These are phyloP conservation scores for Threskiornis aethiopicus DNA, from an alignment of 2,797 vertebrate genomes.

Conservation along the genomic window DNA sequence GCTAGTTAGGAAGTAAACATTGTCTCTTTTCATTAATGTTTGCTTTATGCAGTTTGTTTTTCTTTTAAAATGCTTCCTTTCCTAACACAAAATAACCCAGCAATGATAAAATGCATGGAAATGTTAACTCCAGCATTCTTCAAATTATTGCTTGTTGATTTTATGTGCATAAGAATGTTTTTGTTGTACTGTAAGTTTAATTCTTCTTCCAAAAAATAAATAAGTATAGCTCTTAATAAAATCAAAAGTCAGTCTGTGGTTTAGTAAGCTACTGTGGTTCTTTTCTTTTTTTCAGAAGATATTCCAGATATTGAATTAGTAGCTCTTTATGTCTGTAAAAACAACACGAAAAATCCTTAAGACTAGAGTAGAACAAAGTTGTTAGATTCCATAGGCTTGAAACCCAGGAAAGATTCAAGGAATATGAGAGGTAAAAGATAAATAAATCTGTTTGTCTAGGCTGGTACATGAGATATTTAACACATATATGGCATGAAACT, in stretches of 20 bases:
- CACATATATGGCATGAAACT: neutral
- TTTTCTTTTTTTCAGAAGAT: neutral
- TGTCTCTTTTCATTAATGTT: neutral
- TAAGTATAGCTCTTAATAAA: neutral
- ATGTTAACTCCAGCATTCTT: neutral
- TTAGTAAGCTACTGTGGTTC: neutral
- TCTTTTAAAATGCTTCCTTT: neutral
- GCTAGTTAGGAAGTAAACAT: neutral
- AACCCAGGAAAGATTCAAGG: neutral
- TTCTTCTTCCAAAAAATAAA: neutral
- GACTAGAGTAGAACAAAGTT: neutral
- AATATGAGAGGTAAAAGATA: neutral
- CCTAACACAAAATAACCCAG: neutral
- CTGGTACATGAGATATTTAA: neutral
- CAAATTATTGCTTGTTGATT: neutral
- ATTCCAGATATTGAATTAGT: neutral
- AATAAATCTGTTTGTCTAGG: neutral
- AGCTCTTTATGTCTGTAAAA: neutral
- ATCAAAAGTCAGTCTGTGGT: neutral
- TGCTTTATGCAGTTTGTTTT: neutral
- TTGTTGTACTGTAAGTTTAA: neutral
- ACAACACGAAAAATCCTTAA: neutral
- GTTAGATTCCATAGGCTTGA: neutral
- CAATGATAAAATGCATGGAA: neutral
- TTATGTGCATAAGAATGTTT: neutral